Evolutionary conservation across 2,888 invertebrate genomes (phyloP), one percentile per base, ranked within the genome.

Genomic region (Dicycla oo): DNA sequence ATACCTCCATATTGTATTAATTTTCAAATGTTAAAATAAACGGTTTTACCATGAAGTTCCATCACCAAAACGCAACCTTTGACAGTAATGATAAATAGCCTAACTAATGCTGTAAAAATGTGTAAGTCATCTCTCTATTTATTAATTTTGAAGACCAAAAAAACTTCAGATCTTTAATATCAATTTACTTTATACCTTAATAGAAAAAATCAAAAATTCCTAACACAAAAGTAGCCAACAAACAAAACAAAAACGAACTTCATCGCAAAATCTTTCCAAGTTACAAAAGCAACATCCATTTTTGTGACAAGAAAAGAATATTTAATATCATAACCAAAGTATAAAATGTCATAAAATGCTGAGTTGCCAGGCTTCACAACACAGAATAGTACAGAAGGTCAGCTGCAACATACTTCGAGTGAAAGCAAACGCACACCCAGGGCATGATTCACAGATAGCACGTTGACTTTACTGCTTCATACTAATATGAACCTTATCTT

Each of bases 261-360:
- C 10, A 1, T 58, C 10, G 18, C 15, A 49, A 60, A 75, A 54
- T n/a, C 38, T 56, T 56, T 26, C 13, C 13, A 60, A 11, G 20
- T 61, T 43, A 60, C 61, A 61, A 64, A 65, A 75, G 49, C 58
- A 40, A 13, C 47, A 3, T 53, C 38, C 47, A 62, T 62, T 81
- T n/a, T 18, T 76, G 15, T 1, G 13, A 53, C n/a, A 70, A 76
- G 61, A 65, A 69, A 65, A 73, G 58, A 69, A 62, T 72, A 40
- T 70, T 47, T 49, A 63, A 56, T 71, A 67, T 57, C 54, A 64
- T 65, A 69, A 65, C 51, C n/a, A n/a, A 26, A 38, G 38, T 34
- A 47, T 34, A 26, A 23, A 54, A 43, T 23, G 30, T 43, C 38
- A 20, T 60, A 45, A 73, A 73, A 68, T 56, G 62, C 47, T 47